Base-by-base conservation (phyloP, 2,113 vertebrate genomes). In the Halichoeres trimaculatus region DNA sequence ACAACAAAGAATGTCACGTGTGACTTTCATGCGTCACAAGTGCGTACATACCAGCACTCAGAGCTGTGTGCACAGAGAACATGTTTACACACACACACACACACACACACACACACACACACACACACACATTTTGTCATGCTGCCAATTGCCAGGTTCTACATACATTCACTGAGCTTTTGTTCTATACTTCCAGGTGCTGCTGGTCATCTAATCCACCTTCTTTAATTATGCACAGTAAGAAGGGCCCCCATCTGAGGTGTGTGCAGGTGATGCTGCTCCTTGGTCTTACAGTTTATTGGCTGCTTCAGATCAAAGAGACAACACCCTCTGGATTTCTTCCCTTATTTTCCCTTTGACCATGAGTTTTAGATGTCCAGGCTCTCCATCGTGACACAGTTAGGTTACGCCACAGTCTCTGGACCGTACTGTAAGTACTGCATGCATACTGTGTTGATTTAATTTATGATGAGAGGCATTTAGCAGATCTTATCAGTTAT, bases 151-250 rank as follows among this genome's bases (percentile, higher is more conserved):
- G 75, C 36, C 56, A 19, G 74, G 67, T 60, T 70, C 53, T 38
- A 80, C 72, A 90, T 85, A 90, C 74, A 81, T 76, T 69, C 67
- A 81, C 78, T 65, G 24, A 41, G 78, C 70, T 22, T 47, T 82
- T 66, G 62, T 59, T 74, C 85, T 86, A 88, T 91, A 89, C 72
- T 84, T 90, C 81, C 76, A 62, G 74, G 64, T 74, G 56, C 86
- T 74, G 56, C 86, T 59, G 89, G 93, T 91, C 85, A 94, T 72
- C 63, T 84, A 85, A 94, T 91, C 90, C 87, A 68, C 61, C 80
- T 58, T 71, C 72, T 87, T 94, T 82, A 94, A 94, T 94, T 92
- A 94, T 94, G 92, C 83, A 93, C 74, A 83, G 48, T 76, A 84
- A 80, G 82, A 92, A 87, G 89, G 87, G 66, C 89, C 91, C 87